These are phyloP conservation scores for Bothrops jararaca DNA, from an alignment of 2,113 vertebrate species.

Conservation along the genomic window DNA sequence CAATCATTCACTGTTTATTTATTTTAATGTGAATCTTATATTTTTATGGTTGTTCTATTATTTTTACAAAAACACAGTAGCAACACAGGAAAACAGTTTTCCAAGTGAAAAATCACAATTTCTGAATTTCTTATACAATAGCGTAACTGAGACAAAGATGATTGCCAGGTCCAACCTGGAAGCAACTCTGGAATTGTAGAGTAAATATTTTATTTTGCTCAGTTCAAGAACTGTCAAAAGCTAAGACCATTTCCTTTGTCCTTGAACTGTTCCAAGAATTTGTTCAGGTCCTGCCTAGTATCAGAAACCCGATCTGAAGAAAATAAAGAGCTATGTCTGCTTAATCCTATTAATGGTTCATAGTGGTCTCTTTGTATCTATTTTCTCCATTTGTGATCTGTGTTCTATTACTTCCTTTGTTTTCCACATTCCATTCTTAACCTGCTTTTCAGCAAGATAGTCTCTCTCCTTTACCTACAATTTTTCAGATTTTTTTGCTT, in stretches of 20 bases:
- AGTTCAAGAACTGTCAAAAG: constrained; percentile 18
- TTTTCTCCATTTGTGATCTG: constrained; percentile 27
- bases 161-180: background rate
- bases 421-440: background rate
- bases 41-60: background rate
- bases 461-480: accelerated
- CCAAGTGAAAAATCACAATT: background rate
- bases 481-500: constrained; percentile 33
- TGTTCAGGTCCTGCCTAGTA: background rate
- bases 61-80: background rate
- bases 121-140: background rate
- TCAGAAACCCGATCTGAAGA: constrained; percentile 42
- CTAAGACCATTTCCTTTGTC: constrained; percentile 28
- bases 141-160: background rate
- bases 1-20: background rate
- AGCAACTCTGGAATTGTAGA: background rate
- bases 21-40: background rate
- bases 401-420: constrained; percentile 30
- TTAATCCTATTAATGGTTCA: constrained; percentile 24
- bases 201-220: constrained; percentile 22
- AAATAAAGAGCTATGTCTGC: constrained; percentile 38
- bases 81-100: background rate
- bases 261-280: constrained; percentile 10
- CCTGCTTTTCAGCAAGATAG: background rate
- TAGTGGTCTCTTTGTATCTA: constrained; percentile 24